Evolutionary conservation across 2,888 invertebrate genomes (phyloP), one percentile per base, ranked within the genome.

Genomic region (Eilema caniola): DNA sequence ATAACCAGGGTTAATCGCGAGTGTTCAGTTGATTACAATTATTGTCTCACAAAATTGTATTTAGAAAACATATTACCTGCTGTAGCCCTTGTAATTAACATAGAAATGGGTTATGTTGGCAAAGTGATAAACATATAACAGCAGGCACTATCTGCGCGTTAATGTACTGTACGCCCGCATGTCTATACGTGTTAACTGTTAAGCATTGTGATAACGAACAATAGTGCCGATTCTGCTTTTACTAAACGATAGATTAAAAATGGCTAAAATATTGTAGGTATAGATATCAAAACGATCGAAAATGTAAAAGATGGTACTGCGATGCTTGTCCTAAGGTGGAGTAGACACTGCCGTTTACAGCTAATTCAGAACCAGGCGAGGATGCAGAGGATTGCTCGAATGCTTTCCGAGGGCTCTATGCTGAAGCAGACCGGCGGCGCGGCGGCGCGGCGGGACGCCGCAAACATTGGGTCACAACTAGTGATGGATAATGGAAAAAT

Each of bases 111-210:
- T n/a, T 11, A 61, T 31, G 33, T 61, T n/a, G 20, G 28, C 31
- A 31, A 61, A 61, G 20, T 61, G 28, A 59, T 25, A 59, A 59
- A 59, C 16, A 28, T 25, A 59, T 8, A 59, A 28, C 16, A 16
- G 16, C 53, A 53, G 53, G 53, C n/a, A 47, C 59, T 59, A 81
- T 71, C 65, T 63, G 73, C 76, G 75, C 72, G 69, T 73, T 73
- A 66, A 60, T 12, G 31, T 63, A 62, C 11, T 62, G 12, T 59
- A 14, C 14, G 25, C 47, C 67, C 66, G 56, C 62, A 62, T 60
- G 25, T 33, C 62, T 59, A 53, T n/a, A 64, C 11, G 28, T 53
- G 53, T 56, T 33, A 61, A 67, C 28, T 28, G 67, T 67, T 67
- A 61, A 67, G 60, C 33, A 20, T 33, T 33, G 20, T 31, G 61